Percentiles rank a stretch among this genome's conserved stretches.
phyloP scores from a whole-genome alignment of 2,888 invertebrate genomes.

The Craniophora ligustri region DNA sequence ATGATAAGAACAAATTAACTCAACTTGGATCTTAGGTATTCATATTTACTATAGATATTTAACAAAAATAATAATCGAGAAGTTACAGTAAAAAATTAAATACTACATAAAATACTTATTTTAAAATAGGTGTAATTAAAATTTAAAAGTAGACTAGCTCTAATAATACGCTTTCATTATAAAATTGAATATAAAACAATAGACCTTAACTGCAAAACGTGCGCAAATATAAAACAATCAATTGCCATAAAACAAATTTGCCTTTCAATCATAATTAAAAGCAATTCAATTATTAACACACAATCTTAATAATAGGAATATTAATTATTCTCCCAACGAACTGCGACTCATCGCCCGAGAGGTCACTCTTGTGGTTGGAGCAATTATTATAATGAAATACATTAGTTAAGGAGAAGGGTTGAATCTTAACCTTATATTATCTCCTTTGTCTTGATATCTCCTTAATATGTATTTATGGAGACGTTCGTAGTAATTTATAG shows the following conservation, averaged over 20 bases:
- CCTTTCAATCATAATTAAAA: conserved; percentile 41
- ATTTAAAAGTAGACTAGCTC: too few relatives aligned
- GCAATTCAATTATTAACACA: conserved; percentile 44
- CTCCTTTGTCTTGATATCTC: conserved; percentile 68
- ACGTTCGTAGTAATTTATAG: conserved; percentile 44
- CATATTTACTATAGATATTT: too few relatives aligned
- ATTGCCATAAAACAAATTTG: conserved; percentile 42
- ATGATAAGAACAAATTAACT: too few relatives aligned
- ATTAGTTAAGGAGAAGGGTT: conserved; percentile 68
- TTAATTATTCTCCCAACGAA: conserved; percentile 46
- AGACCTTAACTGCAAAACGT: background rate
- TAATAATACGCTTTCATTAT: too few relatives aligned
- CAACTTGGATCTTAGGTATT: too few relatives aligned
- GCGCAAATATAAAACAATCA: conserved; percentile 28
- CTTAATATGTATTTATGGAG: conserved; percentile 70
- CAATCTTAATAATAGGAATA: conserved; percentile 45
- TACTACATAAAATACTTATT: too few relatives aligned
- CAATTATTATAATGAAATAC: conserved; percentile 71
- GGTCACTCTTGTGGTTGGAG: conserved; percentile 49
- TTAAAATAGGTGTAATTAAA: too few relatives aligned
- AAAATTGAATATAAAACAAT: conserved; percentile 16
- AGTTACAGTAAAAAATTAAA: too few relatives aligned
- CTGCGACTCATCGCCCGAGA: conserved; percentile 26
- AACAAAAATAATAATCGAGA: too few relatives aligned
- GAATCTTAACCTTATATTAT: conserved; percentile 58